A percentile compares a stretch with the other conserved stretches of the same genome.
Evolutionary conservation across 2,888 invertebrate species (phyloP).

Genomic region (Ornithoptera alexandrae): DNA sequence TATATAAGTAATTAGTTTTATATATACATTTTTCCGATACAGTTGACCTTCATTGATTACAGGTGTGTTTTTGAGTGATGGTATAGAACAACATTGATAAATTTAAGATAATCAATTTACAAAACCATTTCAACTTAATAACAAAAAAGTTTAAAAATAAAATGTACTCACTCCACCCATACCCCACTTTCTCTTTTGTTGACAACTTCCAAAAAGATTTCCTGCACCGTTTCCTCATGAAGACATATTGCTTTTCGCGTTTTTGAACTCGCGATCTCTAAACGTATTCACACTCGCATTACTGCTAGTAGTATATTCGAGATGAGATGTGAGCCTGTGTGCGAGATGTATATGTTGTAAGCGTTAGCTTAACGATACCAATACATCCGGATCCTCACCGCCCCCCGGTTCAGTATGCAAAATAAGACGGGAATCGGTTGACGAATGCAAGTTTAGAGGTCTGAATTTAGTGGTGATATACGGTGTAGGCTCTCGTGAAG

Average conservation of each 20-base stretch:
- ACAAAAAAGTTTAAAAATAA: slow-evolving; percentile 47
- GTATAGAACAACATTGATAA: background rate
- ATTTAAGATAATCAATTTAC: background rate
- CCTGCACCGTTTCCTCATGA: slow-evolving; percentile 65
- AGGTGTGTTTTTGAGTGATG: no score
- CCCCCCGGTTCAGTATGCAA: slow-evolving; percentile 57
- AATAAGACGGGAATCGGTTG: slow-evolving; percentile 56
- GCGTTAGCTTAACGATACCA: slow-evolving; percentile 70
- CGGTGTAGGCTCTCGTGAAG: slow-evolving; percentile 62
- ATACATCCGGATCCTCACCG: slow-evolving; percentile 47
- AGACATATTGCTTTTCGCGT: slow-evolving; percentile 80
- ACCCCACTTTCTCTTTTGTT: slow-evolving; percentile 67
- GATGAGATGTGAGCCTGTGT: slow-evolving; percentile 72
- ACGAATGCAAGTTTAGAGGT: slow-evolving; percentile 68
- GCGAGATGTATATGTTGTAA: slow-evolving; percentile 59
- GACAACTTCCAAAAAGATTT: slow-evolving; percentile 67
- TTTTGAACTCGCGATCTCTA: slow-evolving; percentile 78
- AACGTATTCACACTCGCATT: slow-evolving; percentile 78
- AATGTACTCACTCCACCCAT: slow-evolving; percentile 60
- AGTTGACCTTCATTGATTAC: no score
- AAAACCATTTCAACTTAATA: slow-evolving; percentile 11
- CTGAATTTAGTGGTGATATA: slow-evolving; percentile 64
- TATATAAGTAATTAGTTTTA: no score
- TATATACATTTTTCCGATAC: no score
- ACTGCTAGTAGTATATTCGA: slow-evolving; percentile 71